phyloP scores from a whole-genome alignment of 2,113 vertebrate species.

The Sinocyclocheilus maitianheensis region DNA sequence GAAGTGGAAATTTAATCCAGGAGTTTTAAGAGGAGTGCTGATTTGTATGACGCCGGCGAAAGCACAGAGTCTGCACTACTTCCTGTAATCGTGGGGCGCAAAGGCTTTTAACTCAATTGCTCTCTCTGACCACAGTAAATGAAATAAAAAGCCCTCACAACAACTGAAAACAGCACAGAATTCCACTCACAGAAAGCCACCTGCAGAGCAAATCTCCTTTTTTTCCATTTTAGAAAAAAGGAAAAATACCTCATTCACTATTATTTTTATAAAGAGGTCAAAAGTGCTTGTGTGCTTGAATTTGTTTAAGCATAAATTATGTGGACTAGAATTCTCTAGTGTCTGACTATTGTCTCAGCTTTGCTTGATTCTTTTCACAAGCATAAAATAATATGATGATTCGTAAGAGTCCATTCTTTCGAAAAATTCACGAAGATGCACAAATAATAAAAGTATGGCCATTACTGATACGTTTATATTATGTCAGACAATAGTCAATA shows the following conservation, averaged over 20 bases:
- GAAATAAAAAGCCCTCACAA: conserved; percentile 24
- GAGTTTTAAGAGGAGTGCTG: conserved; percentile 18
- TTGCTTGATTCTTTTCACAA: not conserved
- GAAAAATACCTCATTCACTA: not conserved
- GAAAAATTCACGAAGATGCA: not conserved
- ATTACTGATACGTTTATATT: not conserved
- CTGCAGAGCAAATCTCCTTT: not conserved
- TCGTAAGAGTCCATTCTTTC: not conserved
- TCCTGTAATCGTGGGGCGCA: conserved; percentile 22
- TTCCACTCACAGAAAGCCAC: not conserved
- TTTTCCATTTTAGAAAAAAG: not conserved
- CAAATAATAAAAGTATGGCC: not conserved
- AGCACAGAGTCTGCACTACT: conserved; percentile 31
- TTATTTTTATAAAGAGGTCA: not conserved
- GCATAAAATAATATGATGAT: not conserved
- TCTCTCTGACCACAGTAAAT: conserved; percentile 36
- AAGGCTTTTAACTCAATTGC: conserved; percentile 42
- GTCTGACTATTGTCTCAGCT: not conserved
- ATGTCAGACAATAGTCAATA: not conserved
- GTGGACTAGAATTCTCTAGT: not conserved
- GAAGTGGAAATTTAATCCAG: conserved; percentile 47
- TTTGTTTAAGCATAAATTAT: not conserved
- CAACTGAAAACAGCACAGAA: conserved; percentile 2
- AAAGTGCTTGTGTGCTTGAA: not conserved
- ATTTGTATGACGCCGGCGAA: conserved; percentile 14